Base-by-base conservation (phyloP, 2,797 vertebrate species). In the Amniataba percoides region DNA sequence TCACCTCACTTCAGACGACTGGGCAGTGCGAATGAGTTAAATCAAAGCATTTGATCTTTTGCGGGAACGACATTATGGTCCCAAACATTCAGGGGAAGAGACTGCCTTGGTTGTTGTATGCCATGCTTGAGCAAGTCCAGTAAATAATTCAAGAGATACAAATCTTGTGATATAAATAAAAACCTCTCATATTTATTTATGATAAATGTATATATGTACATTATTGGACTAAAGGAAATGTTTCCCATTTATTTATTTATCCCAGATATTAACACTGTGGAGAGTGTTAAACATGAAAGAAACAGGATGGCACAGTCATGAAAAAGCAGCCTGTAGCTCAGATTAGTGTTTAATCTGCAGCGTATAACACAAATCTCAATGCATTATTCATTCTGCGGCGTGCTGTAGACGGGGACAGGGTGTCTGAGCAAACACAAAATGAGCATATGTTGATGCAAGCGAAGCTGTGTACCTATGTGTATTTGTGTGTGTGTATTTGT, bases 271-370 rank as follows among this genome's bases (percentile, higher is more conserved):
- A 27, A 34, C 6, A 10, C 53, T 19, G n/a, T 5, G 7, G n/a
- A 25, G 43, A 56, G 19, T 55, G 68, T 56, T 72, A 57, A 60
- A 71, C 16, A 45, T 64, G 25, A 36, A 31, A 73, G 27, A 0
- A 78, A 74, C 61, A 1, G 27, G 70, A 77, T 69, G 71, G 76
- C 34, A 66, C 51, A 52, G 57, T 46, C n/a, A 43, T 15, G 59
- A 48, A 68, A 75, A 78, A 71, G 63, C 42, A 53, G 71, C 71
- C 74, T 62, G 64, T 74, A 55, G 74, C 59, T 45, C 58, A 84
- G 76, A 86, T 86, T 69, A 83, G 58, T 61, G 52, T 60, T 84
- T 88, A 85, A 89, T 89, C 82, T 87, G 77, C 78, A 64, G 1
- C 11, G 39, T 74, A 72, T 45, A 68, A 73, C 71, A 84, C 76